Evolutionary conservation across 2,888 invertebrate genomes (phyloP).

Genomic region (Drosophila rubida): DNA sequence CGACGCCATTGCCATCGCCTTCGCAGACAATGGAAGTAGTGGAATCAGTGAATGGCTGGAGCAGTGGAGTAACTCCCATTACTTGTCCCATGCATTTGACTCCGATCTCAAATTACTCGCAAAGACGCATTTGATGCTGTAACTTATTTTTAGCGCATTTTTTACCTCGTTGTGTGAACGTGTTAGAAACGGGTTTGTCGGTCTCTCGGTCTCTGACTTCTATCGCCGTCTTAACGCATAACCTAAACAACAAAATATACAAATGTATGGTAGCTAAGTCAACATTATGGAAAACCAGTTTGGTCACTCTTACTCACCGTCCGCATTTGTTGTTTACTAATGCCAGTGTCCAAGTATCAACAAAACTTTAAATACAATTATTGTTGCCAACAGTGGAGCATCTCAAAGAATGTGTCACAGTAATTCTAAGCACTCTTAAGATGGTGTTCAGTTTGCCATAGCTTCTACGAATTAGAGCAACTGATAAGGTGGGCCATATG

Average conservation of each 20-base stretch:
- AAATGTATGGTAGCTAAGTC: constrained; percentile 27
- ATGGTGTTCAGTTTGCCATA: background rate
- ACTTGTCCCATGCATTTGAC: constrained; percentile 29
- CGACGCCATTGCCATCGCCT: constrained; percentile 16
- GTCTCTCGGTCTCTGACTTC: constrained; percentile 52
- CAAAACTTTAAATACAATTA: constrained; percentile 12
- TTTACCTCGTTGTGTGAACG: constrained; percentile 15
- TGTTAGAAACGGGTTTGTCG: constrained; percentile 65
- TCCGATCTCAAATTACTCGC: constrained; percentile 51
- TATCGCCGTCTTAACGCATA: constrained; percentile 40
- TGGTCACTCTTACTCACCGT: constrained; percentile 74
- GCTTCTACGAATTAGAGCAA: background rate
- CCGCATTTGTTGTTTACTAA: constrained; percentile 52
- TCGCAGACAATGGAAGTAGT: constrained; percentile 42
- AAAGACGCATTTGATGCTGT: constrained; percentile 62
- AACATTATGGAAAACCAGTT: constrained; percentile 73
- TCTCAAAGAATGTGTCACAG: background rate
- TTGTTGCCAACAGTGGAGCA: background rate
- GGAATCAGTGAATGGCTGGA: constrained; percentile 30
- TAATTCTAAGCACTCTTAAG: background rate
- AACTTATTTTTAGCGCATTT: constrained; percentile 76
- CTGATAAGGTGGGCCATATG: background rate
- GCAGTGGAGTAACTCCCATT: constrained; percentile 28
- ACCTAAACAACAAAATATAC: constrained; percentile 13
- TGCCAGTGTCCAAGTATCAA: constrained; percentile 18